Evolutionary conservation across 2,113 vertebrate genomes (phyloP).

Genomic region (Siniperca knerii): DNA sequence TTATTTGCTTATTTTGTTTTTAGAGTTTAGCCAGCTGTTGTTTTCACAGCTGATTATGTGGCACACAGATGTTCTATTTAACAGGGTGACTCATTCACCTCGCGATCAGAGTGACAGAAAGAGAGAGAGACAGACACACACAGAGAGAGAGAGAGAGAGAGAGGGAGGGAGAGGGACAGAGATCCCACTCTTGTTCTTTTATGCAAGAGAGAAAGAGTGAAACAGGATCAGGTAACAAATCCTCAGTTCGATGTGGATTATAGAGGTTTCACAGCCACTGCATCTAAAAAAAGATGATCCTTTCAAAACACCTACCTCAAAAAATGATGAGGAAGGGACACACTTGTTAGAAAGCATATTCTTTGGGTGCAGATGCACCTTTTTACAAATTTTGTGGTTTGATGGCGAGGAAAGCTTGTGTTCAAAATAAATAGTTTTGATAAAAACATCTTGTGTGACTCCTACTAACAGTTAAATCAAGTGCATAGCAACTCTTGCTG

Average conservation of each 20-base stretch:
- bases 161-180: conserved; percentile 7
- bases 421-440: not conserved
- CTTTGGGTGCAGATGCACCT: not conserved
- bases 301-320: conserved; percentile 38
- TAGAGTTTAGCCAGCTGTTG: conserved; percentile 60
- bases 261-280: conserved; percentile 43
- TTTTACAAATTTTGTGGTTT: not conserved
- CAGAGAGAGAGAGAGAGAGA: conserved; percentile 17
- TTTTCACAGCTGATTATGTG: conserved; percentile 66
- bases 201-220: conserved; percentile 65
- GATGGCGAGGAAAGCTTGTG: not conserved
- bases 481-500: not conserved
- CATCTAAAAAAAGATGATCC: conserved; percentile 51
- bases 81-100: conserved; percentile 70
- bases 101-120: conserved; percentile 27
- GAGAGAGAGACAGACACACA: not conserved
- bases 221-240: conserved; percentile 72
- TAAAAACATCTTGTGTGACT: not conserved
- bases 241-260: conserved; percentile 70
- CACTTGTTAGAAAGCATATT: not conserved
- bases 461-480: not conserved
- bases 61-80: conserved; percentile 75
- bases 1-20: conserved; percentile 44
- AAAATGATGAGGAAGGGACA: not conserved
- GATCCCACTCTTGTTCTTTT: conserved; percentile 57